Conservation (phyloP, 2,797 vertebrate genomes). For the Apogon hyalosoma region DNA sequence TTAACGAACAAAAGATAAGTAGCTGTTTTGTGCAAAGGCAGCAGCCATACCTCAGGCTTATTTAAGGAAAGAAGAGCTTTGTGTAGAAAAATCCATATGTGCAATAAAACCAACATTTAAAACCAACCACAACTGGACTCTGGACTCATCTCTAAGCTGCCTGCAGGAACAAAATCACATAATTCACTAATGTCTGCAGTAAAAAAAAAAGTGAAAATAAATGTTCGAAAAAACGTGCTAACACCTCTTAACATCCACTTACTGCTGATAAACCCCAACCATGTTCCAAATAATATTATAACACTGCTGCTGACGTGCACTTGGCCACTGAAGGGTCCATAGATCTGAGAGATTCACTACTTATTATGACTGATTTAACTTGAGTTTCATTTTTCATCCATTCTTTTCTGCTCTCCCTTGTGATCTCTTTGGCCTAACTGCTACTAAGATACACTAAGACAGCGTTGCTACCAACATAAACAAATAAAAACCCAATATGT, state of each 20-base stretch:
- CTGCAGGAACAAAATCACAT: neutral
- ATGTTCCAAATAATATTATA: neutral
- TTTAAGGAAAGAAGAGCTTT: constrained; percentile 18
- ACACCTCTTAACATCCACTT: neutral
- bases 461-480: constrained; percentile 36
- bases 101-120: constrained; percentile 25
- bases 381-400: constrained; percentile 24
- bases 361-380: constrained; percentile 30
- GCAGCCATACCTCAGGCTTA: constrained; percentile 33
- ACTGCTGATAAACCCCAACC: neutral
- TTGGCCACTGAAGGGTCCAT: constrained; percentile 4
- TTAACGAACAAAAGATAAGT: constrained; percentile 18
- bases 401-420: constrained; percentile 22
- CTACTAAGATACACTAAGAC: constrained; percentile 42
- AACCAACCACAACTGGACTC: neutral
- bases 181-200: neutral
- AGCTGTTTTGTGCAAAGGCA: constrained; percentile 8
- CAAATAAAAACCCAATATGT: constrained; percentile 11
- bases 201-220: constrained; percentile 5
- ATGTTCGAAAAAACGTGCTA: neutral
- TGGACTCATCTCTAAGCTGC: constrained; percentile 10
- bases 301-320: constrained; percentile 7
- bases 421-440: constrained; percentile 26
- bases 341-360: constrained; percentile 4
- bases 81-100: constrained; percentile 7